Conservation (phyloP, 2,888 invertebrate genomes). For the Diogma glabrata region DNA sequence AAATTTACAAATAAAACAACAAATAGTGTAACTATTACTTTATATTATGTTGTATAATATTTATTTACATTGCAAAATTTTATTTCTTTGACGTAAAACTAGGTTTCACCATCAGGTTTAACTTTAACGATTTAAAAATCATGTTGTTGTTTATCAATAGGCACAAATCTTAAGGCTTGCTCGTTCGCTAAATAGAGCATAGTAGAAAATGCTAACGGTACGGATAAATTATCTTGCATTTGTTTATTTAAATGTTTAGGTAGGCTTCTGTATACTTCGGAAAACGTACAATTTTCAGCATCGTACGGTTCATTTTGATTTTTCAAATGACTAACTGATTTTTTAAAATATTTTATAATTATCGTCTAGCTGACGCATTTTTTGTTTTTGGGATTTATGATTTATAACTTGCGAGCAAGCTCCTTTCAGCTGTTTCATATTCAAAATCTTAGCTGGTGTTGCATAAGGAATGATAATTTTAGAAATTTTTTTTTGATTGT, state of each 20-base stretch:
- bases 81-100: no score
- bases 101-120: no score
- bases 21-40: no score
- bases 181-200: conserved; percentile 79
- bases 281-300: conserved; percentile 42
- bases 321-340: conserved; percentile 18
- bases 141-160: not conserved
- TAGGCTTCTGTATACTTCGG: conserved; percentile 43
- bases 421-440: conserved; percentile 73
- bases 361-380: conserved; percentile 17
- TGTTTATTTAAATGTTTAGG: conserved; percentile 38
- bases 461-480: conserved; percentile 70
- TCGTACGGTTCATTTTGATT: conserved; percentile 25
- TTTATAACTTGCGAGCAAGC: conserved; percentile 57
- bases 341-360: conserved; percentile 27
- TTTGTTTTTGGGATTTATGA: not conserved
- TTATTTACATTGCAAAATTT: no score
- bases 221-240: conserved; percentile 62
- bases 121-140: conserved; percentile 5
- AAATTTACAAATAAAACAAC: no score
- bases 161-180: conserved; percentile 40
- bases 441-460: conserved; percentile 71
- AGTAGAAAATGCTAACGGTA: conserved; percentile 67
- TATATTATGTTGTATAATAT: no score
- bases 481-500: no score